These are phyloP conservation scores for Sphaerophoria taeniata DNA, from an alignment of 2,888 invertebrate genomes.

Conservation along the genomic window DNA sequence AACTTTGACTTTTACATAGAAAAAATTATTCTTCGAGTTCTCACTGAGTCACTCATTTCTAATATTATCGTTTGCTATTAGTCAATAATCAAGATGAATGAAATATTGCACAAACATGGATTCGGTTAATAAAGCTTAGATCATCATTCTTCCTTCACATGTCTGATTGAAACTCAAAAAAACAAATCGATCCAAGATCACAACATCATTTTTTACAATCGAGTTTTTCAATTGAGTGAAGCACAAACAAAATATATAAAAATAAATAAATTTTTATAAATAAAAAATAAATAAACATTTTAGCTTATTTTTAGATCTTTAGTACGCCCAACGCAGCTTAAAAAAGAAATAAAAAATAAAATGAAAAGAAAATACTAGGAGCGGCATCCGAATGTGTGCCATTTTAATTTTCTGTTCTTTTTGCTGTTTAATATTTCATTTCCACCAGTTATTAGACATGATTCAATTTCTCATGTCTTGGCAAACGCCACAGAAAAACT, in stretches of 20 bases:
- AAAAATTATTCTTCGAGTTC: too few relatives aligned
- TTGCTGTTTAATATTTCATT: conserved; percentile 28
- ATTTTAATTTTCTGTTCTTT: conserved; percentile 20
- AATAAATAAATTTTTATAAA: neutral
- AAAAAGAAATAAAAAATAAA: too few relatives aligned
- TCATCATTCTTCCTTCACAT: too few relatives aligned
- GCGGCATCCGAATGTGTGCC: conserved; percentile 35
- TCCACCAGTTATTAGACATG: conserved; percentile 10
- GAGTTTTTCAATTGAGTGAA: neutral
- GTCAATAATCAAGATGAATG: too few relatives aligned
- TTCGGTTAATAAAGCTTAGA: too few relatives aligned
- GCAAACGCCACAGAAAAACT: conserved; percentile 2
- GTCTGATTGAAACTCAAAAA: too few relatives aligned
- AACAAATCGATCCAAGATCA: too few relatives aligned
- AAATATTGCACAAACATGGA: too few relatives aligned
- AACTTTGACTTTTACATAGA: too few relatives aligned
- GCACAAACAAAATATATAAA: neutral
- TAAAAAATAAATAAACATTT: conserved; percentile 27
- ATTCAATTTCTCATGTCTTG: conserved; percentile 16
- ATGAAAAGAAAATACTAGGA: neutral
- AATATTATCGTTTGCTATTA: too few relatives aligned
- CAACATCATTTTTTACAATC: too few relatives aligned
- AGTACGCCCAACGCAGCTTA: conserved; percentile 9
- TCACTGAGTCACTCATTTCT: too few relatives aligned
- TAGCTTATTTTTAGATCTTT: conserved; percentile 28